phyloP scores from a whole-genome alignment of 2,113 vertebrate species.

The Struthio camelus region DNA sequence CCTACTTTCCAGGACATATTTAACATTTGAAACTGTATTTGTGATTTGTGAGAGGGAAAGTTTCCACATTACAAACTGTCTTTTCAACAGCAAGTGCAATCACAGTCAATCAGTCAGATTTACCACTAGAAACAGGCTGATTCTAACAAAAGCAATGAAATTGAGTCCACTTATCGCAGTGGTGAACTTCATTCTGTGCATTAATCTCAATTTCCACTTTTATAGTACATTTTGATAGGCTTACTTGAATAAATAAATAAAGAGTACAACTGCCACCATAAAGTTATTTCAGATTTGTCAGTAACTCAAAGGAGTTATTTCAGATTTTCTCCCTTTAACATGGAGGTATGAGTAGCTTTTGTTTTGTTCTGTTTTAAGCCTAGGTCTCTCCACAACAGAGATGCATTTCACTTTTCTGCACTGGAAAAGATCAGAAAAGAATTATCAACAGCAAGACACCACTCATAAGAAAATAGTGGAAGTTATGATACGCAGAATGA shows the following conservation, averaged over 20 bases:
- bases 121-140: neutral
- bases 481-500: fast-evolving
- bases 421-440: neutral
- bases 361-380: neutral
- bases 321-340: neutral
- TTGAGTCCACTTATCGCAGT: neutral
- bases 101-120: neutral
- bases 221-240: neutral
- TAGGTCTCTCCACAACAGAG: neutral
- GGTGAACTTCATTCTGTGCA: neutral
- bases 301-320: neutral
- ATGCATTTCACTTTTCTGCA: neutral
- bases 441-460: neutral
- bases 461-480: constrained; percentile 8
- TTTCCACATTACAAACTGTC: neutral
- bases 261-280: neutral
- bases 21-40: neutral
- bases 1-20: neutral
- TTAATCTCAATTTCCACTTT: neutral
- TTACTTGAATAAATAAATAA: neutral
- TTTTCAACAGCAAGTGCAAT: neutral
- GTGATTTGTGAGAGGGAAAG: neutral
- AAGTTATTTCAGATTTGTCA: neutral
- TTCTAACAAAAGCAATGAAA: neutral
- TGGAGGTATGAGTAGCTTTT: neutral